These are phyloP conservation scores for Apostichopus leukothele DNA, from an alignment of 53 echinoderm and acorn worm genomes.

Conservation along the genomic window DNA sequence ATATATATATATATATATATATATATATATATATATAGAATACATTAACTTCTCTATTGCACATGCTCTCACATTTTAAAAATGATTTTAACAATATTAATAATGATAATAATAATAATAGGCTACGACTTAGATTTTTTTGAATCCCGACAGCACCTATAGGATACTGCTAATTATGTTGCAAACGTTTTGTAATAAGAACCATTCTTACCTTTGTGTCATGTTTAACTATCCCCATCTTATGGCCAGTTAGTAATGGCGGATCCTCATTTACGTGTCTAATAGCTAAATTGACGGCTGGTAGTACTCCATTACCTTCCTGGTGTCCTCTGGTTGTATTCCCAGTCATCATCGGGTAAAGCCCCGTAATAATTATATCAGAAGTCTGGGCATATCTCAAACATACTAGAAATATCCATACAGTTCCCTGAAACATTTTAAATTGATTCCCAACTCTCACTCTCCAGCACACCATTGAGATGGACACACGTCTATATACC, in stretches of 20 bases:
- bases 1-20: no score
- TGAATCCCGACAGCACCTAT: no score
- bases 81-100: no score
- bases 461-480: no score
- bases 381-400: neutral
- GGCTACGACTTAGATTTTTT: no score
- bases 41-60: no score
- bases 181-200: neutral
- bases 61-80: no score
- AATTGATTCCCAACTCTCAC: no score
- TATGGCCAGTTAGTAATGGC: conserved; percentile 60
- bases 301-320: conserved; percentile 69
- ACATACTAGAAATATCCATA: neutral
- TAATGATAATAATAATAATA: no score
- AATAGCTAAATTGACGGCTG: conserved; percentile 80
- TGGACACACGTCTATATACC: no score
- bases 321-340: conserved; percentile 28
- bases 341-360: conserved; percentile 64
- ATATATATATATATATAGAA: no score
- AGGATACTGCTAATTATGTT: no score
- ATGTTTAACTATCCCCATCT: conserved; percentile 58
- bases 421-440: neutral
- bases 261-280: conserved; percentile 58
- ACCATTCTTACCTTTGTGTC: conserved; percentile 76
- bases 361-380: conserved; percentile 65